These are phyloP conservation scores for Phodopus roborovskii DNA, from an alignment of 2,113 vertebrate genomes.

Conservation along the genomic window DNA sequence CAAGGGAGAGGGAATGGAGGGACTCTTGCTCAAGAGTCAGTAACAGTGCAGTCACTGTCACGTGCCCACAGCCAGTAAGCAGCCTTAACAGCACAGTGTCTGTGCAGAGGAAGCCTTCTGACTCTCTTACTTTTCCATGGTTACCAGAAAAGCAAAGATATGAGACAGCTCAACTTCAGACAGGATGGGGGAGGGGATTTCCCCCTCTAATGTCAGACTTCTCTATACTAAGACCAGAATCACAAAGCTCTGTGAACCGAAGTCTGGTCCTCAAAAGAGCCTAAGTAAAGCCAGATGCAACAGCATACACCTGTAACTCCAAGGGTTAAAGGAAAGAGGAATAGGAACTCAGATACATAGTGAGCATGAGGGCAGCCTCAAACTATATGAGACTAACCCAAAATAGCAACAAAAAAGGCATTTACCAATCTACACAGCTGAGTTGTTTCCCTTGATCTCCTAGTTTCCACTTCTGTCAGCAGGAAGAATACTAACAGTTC, in stretches of 20 bases:
- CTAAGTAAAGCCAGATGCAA: neutral
- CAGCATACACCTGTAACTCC: neutral
- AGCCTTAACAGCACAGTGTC: neutral
- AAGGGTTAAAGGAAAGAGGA: neutral
- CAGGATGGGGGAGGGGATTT: neutral
- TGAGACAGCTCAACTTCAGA: neutral
- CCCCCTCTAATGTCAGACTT: neutral
- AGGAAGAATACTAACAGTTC: constrained; percentile 6
- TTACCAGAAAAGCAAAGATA: constrained; percentile 35
- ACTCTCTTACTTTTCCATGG: neutral
- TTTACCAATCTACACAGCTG: neutral
- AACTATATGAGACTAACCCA: neutral
- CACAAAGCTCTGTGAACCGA: constrained; percentile 22
- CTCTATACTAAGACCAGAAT: constrained; percentile 36
- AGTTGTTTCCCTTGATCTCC: constrained; percentile 46
- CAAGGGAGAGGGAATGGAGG: neutral
- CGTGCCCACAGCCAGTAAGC: neutral
- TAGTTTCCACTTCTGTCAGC: constrained; percentile 35
- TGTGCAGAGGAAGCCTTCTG: neutral
- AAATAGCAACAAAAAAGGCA: neutral
- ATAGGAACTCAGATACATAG: neutral
- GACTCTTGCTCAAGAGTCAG: neutral
- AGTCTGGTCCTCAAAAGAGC: constrained; percentile 14
- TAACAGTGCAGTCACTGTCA: neutral
- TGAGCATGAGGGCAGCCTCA: neutral